These are phyloP conservation scores for Takifugu flavidus DNA, from an alignment of 2,113 vertebrate genomes.

Conservation along the genomic window DNA sequence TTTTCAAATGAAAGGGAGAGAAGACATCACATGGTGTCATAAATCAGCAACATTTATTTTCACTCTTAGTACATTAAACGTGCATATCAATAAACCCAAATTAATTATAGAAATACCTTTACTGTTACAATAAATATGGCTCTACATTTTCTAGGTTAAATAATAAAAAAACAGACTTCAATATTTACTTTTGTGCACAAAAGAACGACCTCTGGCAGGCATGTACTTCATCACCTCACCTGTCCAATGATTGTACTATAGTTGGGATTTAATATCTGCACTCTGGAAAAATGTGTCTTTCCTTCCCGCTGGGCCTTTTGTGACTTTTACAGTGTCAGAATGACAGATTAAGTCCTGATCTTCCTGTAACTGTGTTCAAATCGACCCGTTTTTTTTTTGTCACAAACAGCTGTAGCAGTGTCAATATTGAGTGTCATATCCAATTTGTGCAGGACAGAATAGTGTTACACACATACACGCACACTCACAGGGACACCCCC, in stretches of 20 bases:
- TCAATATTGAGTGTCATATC: neutral
- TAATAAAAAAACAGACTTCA: slow-evolving; percentile 51
- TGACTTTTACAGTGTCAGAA: slow-evolving; percentile 53
- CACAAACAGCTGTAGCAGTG: neutral
- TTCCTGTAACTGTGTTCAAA: slow-evolving; percentile 12
- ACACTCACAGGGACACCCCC: slow-evolving; percentile 16
- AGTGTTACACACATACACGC: slow-evolving; percentile 14
- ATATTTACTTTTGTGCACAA: slow-evolving; percentile 40
- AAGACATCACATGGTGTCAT: slow-evolving; percentile 36
- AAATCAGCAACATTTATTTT: slow-evolving; percentile 70
- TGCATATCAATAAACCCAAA: slow-evolving; percentile 65
- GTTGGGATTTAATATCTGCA: slow-evolving; percentile 2
- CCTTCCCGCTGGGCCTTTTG: slow-evolving; percentile 47
- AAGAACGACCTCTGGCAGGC: slow-evolving; percentile 34
- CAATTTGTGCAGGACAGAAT: slow-evolving; percentile 29
- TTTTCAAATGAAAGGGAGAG: slow-evolving; percentile 12
- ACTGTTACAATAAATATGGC: slow-evolving; percentile 70
- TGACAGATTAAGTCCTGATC: slow-evolving; percentile 21
- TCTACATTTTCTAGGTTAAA: slow-evolving; percentile 59
- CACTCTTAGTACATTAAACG: slow-evolving; percentile 70
- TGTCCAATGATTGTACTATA: slow-evolving; percentile 31
- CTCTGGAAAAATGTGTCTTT: slow-evolving; percentile 17
- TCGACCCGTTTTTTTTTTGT: slow-evolving; percentile 8
- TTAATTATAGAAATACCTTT: slow-evolving; percentile 62
- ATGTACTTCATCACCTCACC: slow-evolving; percentile 26